Conservation (phyloP, 2,888 invertebrate genomes). For the Emmelina monodactyla region DNA sequence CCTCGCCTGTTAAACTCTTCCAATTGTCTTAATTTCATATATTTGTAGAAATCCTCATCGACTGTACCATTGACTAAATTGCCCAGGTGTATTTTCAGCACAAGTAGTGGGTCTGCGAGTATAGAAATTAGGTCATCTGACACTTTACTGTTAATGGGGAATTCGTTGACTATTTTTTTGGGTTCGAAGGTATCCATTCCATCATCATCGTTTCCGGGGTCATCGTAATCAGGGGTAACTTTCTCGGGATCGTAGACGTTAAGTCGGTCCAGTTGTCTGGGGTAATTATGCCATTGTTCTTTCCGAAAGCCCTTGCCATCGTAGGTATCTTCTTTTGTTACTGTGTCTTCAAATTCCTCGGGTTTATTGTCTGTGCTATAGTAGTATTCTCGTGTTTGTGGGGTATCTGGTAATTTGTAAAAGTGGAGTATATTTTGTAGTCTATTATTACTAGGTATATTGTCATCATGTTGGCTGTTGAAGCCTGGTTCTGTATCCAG, state of each 20-base stretch:
- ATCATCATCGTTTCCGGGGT: constrained; percentile 21
- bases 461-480: constrained; percentile 38
- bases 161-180: constrained; percentile 29
- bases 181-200: too few relatives aligned
- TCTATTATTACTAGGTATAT: constrained; percentile 39
- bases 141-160: constrained; percentile 19
- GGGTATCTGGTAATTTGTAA: constrained; percentile 25
- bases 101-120: constrained; percentile 33
- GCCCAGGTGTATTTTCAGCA: constrained; percentile 42
- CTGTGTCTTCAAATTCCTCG: constrained; percentile 22
- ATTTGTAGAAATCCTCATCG: too few relatives aligned
- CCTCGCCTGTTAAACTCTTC: too few relatives aligned
- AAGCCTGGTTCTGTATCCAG: constrained; percentile 24
- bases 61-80: neutral
- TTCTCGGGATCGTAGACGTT: constrained; percentile 27
- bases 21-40: too few relatives aligned
- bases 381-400: constrained; percentile 15
- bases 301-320: constrained; percentile 41
- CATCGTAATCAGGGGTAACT: constrained; percentile 27
- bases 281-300: constrained; percentile 55
- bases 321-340: constrained; percentile 28
- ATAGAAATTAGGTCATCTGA: neutral
- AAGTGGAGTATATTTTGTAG: constrained; percentile 29
- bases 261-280: constrained; percentile 46
- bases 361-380: neutral